Evolutionary conservation across 2,888 invertebrate genomes (phyloP), one percentile per base, ranked within the genome.

Genomic region (Orthosia gothica): DNA sequence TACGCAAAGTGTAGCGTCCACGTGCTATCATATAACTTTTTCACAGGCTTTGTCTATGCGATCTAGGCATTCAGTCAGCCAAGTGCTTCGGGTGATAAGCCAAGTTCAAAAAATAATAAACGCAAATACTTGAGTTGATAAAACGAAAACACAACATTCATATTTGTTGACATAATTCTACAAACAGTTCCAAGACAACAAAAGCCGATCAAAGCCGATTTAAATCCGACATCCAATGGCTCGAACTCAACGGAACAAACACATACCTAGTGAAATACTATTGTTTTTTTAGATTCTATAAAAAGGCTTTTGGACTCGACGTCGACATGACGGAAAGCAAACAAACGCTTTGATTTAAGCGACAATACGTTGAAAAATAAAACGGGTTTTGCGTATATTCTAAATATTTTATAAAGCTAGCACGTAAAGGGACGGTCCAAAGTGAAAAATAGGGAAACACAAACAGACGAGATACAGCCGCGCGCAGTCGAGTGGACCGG

Each of bases 131-230:
- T 32, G 7, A 32, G 32, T 32, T 32, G 15, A 55, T 52, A 23
- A 52, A 75, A 50, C 16, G 45, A 47, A 26, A 55, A 49, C 40
- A 57, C 15, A 64, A 45, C n/a, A 13, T 5, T 0, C 13, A 32
- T 50, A 64, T 80, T 70, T 70, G 49, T 52, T 23, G 32, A 40
- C 32, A 20, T 52, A 70, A 75, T 52, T 59, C 47, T 18, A 54
- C 61, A 66, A 55, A 59, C 49, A 63, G 23, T 64, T 40, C 5
- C 0, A n/a, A 57, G 26, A 70, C 23, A 61, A 58, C 59, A 62
- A 58, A 68, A 59, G 63, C 57, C 55, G 55, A 70, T 26, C 50
- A 76, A 76, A 80, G 69, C 58, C 12, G 69, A 79, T 67, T 54
- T 58, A 66, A 69, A 80, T 18, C 64, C 32, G 59, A 59, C 32